A percentile compares a stretch with the other conserved stretches of the same genome.
Evolutionary conservation across 2,113 vertebrate species (phyloP).

Genomic region (Calyptommatus sinebrachiatus): DNA sequence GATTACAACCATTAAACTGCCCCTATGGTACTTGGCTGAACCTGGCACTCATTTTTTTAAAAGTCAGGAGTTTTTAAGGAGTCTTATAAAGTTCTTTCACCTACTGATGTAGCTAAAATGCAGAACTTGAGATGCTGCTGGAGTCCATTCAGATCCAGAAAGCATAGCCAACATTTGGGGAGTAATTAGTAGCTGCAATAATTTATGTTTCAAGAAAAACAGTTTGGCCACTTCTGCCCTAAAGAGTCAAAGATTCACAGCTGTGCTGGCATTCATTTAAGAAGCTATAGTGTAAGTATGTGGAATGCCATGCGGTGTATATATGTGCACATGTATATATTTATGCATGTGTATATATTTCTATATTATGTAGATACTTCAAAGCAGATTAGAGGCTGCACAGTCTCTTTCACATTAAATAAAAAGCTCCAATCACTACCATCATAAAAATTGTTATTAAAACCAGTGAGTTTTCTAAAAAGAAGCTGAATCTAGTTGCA

Average conservation of each 20-base stretch:
- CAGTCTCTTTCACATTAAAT: conserved; percentile 65
- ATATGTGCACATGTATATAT: not conserved
- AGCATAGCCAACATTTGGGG: no score
- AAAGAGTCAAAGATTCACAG: conserved; percentile 60
- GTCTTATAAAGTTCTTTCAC: no score
- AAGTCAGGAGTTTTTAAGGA: conserved; percentile 69
- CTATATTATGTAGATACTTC: conserved; percentile 10
- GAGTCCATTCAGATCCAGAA: no score
- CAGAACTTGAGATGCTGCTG: no score
- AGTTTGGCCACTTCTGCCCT: conserved; percentile 68
- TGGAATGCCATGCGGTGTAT: conserved; percentile 48
- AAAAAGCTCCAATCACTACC: conserved; percentile 61
- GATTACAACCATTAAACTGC: not conserved
- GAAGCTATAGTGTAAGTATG: conserved; percentile 56
- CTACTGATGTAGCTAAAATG: no score
- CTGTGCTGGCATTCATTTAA: conserved; percentile 52
- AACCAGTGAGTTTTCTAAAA: conserved; percentile 55
- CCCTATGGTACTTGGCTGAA: not conserved
- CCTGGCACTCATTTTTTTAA: not conserved
- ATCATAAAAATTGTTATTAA: conserved; percentile 49
- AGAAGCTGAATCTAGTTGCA: conserved; percentile 50
- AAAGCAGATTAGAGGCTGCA: conserved; percentile 57
- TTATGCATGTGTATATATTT: no score
- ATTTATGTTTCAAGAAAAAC: conserved; percentile 52
- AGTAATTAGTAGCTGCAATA: no score